Percentiles rank a stretch among this genome's conserved stretches.
Evolutionary conservation across 2,888 invertebrate species (phyloP).

Genomic region (Glaucopsyche alexis): DNA sequence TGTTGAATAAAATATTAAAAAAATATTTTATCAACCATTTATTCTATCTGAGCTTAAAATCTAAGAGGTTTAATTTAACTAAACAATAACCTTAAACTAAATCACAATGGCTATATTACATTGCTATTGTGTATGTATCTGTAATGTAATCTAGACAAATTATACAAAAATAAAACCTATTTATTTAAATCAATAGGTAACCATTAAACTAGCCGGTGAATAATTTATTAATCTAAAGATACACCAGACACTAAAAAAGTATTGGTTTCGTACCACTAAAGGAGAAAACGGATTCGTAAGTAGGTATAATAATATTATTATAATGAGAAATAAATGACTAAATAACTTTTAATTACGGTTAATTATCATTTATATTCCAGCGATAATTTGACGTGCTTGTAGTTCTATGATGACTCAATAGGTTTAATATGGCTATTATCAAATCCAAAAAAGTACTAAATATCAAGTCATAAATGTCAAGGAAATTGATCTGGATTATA

Average conservation of each 20-base stretch:
- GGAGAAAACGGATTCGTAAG: neutral
- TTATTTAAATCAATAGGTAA: neutral
- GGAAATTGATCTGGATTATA: neutral
- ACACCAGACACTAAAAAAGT: neutral
- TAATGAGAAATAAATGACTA: neutral
- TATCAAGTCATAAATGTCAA: neutral
- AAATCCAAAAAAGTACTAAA: neutral
- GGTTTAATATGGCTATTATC: neutral
- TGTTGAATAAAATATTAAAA: neutral
- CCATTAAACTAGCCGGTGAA: neutral
- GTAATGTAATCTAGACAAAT: neutral
- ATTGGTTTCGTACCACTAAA: too few species aligned
- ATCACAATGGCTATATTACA: slow-evolving; percentile 28
- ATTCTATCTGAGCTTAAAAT: slow-evolving; percentile 39
- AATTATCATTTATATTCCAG: neutral
- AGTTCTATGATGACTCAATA: neutral
- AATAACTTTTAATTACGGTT: neutral
- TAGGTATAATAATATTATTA: neutral
- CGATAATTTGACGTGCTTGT: neutral
- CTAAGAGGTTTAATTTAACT: slow-evolving; percentile 25
- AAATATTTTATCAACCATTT: slow-evolving; percentile 29
- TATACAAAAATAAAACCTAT: neutral
- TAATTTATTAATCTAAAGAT: neutral
- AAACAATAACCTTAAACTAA: slow-evolving; percentile 34
- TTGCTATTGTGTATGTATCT: neutral